Percentiles rank a stretch among this genome's conserved stretches.
These are phyloP conservation scores for Poecilobothrus nobilitatus DNA, from an alignment of 2,888 invertebrate genomes.

Conservation along the genomic window DNA sequence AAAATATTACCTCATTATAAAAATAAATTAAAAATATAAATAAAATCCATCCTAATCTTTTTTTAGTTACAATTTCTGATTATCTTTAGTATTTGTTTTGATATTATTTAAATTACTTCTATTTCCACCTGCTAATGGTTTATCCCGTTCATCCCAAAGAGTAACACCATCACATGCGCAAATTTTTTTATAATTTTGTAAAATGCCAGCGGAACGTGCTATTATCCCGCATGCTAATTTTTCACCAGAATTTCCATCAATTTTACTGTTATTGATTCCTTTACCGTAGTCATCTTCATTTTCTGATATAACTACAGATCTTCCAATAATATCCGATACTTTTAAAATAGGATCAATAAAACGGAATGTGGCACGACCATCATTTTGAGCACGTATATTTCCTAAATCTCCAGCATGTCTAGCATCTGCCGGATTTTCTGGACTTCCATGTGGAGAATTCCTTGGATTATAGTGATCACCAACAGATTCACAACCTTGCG, in stretches of 20 bases:
- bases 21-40: neutral
- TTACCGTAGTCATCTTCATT: slow-evolving; percentile 53
- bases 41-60: neutral
- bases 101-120: slow-evolving; percentile 29
- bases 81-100: neutral
- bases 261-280: slow-evolving; percentile 47
- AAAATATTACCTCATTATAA: too few relatives aligned
- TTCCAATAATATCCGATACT: slow-evolving; percentile 65
- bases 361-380: slow-evolving; percentile 59
- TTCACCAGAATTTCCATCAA: slow-evolving; percentile 56
- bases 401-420: slow-evolving; percentile 61
- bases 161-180: slow-evolving; percentile 86
- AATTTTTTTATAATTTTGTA: slow-evolving; percentile 77
- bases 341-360: slow-evolving; percentile 53
- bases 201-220: slow-evolving; percentile 77
- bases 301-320: slow-evolving; percentile 66
- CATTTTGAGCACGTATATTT: slow-evolving; percentile 51
- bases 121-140: slow-evolving; percentile 43
- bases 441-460: slow-evolving; percentile 47
- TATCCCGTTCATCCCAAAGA: slow-evolving; percentile 76
- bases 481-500: slow-evolving; percentile 50
- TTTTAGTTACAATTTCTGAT: too few relatives aligned
- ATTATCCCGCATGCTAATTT: slow-evolving; percentile 81
- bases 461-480: slow-evolving; percentile 56
- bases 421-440: slow-evolving; percentile 38